Evolutionary conservation across 2,888 invertebrate species (phyloP).

Genomic region (Tanaodytes sp.): DNA sequence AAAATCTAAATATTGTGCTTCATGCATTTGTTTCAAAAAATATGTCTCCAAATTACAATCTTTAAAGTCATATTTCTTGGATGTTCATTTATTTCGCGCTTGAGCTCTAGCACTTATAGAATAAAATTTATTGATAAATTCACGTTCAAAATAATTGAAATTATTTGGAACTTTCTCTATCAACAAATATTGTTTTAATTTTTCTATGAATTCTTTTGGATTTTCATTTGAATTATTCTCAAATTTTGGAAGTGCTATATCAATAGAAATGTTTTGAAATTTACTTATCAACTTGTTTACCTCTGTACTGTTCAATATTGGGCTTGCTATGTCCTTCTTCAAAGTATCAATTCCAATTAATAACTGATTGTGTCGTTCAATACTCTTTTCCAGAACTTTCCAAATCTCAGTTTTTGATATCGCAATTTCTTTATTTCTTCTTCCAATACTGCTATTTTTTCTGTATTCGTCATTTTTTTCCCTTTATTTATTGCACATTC

Average conservation of each 20-base stretch:
- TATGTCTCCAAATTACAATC: slow-evolving; percentile 21
- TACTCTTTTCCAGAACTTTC: slow-evolving; percentile 1
- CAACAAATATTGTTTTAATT: slow-evolving; percentile 23
- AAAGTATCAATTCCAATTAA: neutral
- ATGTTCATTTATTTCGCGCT: slow-evolving; percentile 24
- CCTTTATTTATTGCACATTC: neutral
- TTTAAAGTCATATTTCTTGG: slow-evolving; percentile 12
- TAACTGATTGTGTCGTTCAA: neutral
- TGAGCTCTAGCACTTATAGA: slow-evolving; percentile 24
- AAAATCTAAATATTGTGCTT: slow-evolving; percentile 25
- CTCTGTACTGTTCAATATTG: neutral
- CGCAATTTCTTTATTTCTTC: slow-evolving; percentile 10
- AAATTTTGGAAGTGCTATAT: slow-evolving; percentile 19
- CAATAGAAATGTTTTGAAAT: slow-evolving; percentile 18
- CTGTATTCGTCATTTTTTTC: slow-evolving; percentile 1
- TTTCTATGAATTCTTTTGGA: slow-evolving; percentile 26
- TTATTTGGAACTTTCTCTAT: slow-evolving; percentile 10
- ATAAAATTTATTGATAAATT: slow-evolving; percentile 35
- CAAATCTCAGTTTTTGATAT: slow-evolving; percentile 8
- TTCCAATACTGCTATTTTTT: neutral
- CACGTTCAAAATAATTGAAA: slow-evolving; percentile 12
- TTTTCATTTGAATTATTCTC: slow-evolving; percentile 19
- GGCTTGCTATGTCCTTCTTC: neutral
- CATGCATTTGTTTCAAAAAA: slow-evolving; percentile 30
- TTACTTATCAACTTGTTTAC: slow-evolving; percentile 23